phyloP scores from a whole-genome alignment of 2,113 vertebrate genomes.

The Spermophilus dauricus region DNA sequence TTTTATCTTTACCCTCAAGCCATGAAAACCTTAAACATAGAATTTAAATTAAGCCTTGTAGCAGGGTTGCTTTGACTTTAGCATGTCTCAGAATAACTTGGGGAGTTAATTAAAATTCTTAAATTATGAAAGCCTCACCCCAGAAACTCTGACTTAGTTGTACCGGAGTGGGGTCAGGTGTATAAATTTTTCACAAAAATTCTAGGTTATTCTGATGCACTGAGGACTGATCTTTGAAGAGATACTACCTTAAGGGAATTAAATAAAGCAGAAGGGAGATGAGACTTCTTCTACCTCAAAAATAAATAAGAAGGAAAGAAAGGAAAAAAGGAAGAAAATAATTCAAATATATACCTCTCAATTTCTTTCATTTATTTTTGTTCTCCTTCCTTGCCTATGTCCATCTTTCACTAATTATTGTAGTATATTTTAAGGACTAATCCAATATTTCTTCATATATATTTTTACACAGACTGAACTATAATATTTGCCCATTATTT shows the following conservation, averaged over 20 bases:
- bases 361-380: background rate
- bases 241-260: background rate
- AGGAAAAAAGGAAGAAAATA: background rate
- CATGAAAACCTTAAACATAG: background rate
- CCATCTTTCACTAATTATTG: background rate
- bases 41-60: constrained; percentile 36
- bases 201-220: background rate
- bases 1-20: background rate
- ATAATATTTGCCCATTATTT: background rate
- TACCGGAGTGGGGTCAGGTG: background rate
- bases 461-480: background rate
- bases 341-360: background rate
- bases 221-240: background rate
- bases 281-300: background rate
- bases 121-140: background rate
- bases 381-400: background rate
- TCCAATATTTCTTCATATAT: background rate
- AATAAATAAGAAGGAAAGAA: background rate
- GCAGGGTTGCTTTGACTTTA: constrained; percentile 14
- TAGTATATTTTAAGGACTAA: background rate
- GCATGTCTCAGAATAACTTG: constrained; percentile 17
- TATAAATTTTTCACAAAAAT: constrained; percentile 13
- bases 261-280: background rate
- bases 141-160: background rate
- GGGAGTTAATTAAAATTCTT: constrained; percentile 27